Conservation (phyloP, 2,888 invertebrate species). For the Pyrrhopygopsis socrates region DNA sequence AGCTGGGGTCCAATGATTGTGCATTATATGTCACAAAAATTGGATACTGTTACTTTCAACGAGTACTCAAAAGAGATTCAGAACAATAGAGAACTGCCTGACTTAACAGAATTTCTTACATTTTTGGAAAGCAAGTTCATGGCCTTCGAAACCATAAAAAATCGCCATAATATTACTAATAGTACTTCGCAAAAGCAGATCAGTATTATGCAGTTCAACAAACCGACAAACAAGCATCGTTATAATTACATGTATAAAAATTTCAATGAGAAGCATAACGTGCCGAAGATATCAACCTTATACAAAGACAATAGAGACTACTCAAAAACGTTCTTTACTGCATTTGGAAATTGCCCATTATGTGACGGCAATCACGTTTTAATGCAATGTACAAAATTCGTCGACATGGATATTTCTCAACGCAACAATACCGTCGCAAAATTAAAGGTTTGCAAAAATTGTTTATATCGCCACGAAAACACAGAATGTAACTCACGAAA, state of each 20-base stretch:
- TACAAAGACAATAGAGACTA: slow-evolving; percentile 3
- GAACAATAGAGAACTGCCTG: neutral
- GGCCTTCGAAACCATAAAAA: neutral
- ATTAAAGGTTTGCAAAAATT: slow-evolving; percentile 69
- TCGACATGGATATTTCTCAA: neutral
- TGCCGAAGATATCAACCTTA: neutral
- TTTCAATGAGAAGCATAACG: neutral
- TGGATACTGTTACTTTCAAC: slow-evolving; percentile 62
- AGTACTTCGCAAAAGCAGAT: neutral
- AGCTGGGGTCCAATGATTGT: slow-evolving; percentile 65
- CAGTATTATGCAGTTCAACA: neutral
- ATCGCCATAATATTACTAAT: neutral
- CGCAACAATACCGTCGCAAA: slow-evolving; percentile 44
- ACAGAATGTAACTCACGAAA: slow-evolving; percentile 33
- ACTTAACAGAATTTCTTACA: neutral
- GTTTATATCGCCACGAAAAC: slow-evolving; percentile 64
- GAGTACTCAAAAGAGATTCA: slow-evolving; percentile 15
- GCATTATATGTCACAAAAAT: slow-evolving; percentile 72
- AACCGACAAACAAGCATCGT: neutral
- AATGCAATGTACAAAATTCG: slow-evolving; percentile 63
- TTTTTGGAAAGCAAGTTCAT: neutral
- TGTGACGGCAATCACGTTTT: slow-evolving; percentile 60
- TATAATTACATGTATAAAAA: neutral
- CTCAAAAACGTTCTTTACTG: neutral
- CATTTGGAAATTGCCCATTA: slow-evolving; percentile 52